A percentile compares a stretch with the other conserved stretches of the same genome.
These are phyloP conservation scores for Epinephelus malabaricus DNA, from an alignment of 2,797 vertebrate genomes.

Conservation along the genomic window DNA sequence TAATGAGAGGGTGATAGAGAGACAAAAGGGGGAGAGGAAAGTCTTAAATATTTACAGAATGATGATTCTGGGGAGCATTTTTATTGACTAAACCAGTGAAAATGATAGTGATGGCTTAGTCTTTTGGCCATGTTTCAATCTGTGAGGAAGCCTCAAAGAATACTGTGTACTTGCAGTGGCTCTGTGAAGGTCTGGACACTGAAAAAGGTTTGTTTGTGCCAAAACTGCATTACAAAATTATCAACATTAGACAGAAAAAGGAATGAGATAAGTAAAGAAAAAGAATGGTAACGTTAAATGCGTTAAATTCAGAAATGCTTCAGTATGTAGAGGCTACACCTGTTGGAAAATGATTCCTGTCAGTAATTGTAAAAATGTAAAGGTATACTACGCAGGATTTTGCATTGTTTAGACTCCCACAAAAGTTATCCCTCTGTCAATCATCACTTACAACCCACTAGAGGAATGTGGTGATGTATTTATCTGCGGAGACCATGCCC, in stretches of 20 bases:
- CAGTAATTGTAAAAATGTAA: too few relatives aligned
- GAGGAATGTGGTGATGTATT: too few relatives aligned
- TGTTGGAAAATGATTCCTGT: background rate
- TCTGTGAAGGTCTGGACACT: slow-evolving; percentile 29
- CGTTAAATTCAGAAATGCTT: background rate
- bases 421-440: too few relatives aligned
- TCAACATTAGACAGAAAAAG: background rate
- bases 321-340: background rate
- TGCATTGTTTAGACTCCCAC: too few relatives aligned
- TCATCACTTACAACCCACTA: too few relatives aligned
- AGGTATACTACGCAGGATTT: too few relatives aligned
- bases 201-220: slow-evolving; percentile 10
- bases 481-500: too few relatives aligned
- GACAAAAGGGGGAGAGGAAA: slow-evolving; percentile 35
- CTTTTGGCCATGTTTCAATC: slow-evolving; percentile 40
- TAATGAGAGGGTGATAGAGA: slow-evolving; percentile 55
- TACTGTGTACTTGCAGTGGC: slow-evolving; percentile 15
- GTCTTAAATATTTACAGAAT: slow-evolving; percentile 55
- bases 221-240: slow-evolving; percentile 12
- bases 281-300: background rate
- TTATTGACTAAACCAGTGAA: slow-evolving; percentile 41
- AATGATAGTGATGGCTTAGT: slow-evolving; percentile 36
- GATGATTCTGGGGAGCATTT: slow-evolving; percentile 48
- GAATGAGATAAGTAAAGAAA: background rate
- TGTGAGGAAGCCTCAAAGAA: slow-evolving; percentile 42